Percentiles rank a stretch among this genome's conserved stretches.
These are phyloP conservation scores for Montifringilla adamsi DNA, from an alignment of 2,113 vertebrate genomes.

Conservation along the genomic window DNA sequence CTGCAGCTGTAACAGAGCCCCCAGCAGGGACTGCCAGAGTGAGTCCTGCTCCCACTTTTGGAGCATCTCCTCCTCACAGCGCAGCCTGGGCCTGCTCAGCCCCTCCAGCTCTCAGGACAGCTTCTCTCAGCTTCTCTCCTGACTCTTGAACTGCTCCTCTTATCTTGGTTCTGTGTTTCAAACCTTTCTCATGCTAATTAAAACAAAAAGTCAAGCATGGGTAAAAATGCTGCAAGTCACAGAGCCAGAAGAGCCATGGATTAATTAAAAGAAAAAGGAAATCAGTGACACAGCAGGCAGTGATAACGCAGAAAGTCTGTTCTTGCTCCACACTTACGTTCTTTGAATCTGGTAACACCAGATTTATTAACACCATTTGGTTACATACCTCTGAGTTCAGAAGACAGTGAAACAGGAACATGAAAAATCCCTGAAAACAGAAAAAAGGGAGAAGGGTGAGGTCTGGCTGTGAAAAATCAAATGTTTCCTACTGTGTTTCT, in stretches of 20 bases:
- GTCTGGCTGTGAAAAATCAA: background rate
- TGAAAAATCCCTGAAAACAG: slow-evolving; percentile 88
- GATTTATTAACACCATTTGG: background rate
- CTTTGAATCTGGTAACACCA: background rate
- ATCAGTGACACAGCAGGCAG: background rate
- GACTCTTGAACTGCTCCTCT: background rate
- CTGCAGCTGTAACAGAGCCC: background rate
- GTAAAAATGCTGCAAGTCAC: background rate
- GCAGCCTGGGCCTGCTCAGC: background rate
- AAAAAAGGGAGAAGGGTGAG: background rate
- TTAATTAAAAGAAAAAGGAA: background rate
- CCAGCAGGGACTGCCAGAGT: background rate
- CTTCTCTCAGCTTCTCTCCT: background rate
- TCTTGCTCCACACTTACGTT: background rate
- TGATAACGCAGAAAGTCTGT: background rate
- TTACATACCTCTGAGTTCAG: slow-evolving; percentile 94
- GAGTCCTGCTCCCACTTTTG: background rate
- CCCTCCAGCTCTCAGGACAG: background rate
- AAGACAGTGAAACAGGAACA: slow-evolving; percentile 97
- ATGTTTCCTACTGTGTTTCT: background rate
- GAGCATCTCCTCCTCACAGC: background rate
- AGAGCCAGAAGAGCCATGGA: background rate
- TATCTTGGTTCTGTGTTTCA: background rate
- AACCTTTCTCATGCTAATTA: background rate
- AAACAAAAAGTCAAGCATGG: background rate